Conservation (phyloP, 1,140 invertebrate species). For the Planococcus citri region DNA sequence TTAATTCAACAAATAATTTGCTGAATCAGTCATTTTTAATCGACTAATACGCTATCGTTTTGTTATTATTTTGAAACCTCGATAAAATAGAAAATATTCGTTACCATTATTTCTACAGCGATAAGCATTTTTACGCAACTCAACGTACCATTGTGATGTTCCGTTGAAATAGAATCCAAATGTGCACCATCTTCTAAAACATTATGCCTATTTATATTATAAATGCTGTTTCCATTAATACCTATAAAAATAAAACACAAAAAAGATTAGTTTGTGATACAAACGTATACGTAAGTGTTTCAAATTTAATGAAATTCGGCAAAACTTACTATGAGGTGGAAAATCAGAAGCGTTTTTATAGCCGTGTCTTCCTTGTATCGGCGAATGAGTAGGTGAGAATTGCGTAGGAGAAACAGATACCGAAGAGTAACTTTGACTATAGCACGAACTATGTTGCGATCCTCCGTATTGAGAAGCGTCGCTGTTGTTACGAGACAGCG, state of each 20-base stretch:
- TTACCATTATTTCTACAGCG: too few relatives aligned
- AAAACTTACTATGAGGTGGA: neutral
- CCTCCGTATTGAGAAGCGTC: conserved; percentile 58
- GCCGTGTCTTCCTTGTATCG: conserved; percentile 45
- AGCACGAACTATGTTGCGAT: conserved; percentile 54
- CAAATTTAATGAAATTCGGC: neutral
- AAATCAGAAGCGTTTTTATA: conserved; percentile 18
- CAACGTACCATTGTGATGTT: neutral
- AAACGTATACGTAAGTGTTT: neutral
- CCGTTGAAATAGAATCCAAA: neutral
- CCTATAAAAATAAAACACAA: neutral
- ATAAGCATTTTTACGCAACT: neutral
- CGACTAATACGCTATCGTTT: too few relatives aligned
- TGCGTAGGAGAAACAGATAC: conserved; percentile 42
- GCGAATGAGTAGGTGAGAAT: conserved; percentile 68
- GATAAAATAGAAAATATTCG: too few relatives aligned
- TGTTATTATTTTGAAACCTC: too few relatives aligned
- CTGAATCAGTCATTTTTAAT: too few relatives aligned
- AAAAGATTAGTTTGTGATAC: too few relatives aligned
- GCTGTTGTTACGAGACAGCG: conserved; percentile 73
- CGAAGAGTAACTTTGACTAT: conserved; percentile 50
- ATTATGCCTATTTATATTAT: neutral
- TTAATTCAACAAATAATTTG: too few relatives aligned
- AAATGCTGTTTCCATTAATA: neutral
- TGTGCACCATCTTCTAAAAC: neutral